phyloP scores from a whole-genome alignment of 2,113 vertebrate species.

The Empidonax alnorum region DNA sequence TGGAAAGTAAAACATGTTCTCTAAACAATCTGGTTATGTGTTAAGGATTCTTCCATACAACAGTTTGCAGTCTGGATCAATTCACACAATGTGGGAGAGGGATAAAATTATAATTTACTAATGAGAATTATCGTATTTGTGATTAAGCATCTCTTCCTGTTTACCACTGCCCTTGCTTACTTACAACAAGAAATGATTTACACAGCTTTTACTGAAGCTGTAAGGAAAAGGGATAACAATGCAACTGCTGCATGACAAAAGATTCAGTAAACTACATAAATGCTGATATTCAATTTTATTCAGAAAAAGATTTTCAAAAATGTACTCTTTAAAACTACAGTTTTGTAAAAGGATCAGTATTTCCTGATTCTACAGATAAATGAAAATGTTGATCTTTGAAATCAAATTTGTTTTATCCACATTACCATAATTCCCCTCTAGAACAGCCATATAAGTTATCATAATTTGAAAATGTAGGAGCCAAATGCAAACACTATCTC shows the following conservation, averaged over 20 bases:
- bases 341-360: background rate
- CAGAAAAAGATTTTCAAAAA: background rate
- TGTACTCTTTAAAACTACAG: background rate
- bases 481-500: background rate
- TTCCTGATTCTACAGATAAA: background rate
- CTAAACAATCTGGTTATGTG: background rate
- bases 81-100: background rate
- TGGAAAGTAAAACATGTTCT: background rate
- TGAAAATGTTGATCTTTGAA: background rate
- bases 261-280: background rate
- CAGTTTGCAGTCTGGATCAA: background rate
- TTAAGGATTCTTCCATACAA: background rate
- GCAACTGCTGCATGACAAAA: background rate
- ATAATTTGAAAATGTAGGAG: background rate
- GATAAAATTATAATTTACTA: background rate
- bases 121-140: background rate
- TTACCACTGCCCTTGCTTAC: background rate
- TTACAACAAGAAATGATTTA: background rate
- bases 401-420: background rate
- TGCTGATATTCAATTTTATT: background rate
- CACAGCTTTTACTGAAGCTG: background rate
- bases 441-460: background rate
- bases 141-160: background rate
- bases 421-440: background rate
- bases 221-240: background rate